Evolutionary conservation across 2,113 vertebrate species (phyloP).

Genomic region (Leucopsar rothschildi): DNA sequence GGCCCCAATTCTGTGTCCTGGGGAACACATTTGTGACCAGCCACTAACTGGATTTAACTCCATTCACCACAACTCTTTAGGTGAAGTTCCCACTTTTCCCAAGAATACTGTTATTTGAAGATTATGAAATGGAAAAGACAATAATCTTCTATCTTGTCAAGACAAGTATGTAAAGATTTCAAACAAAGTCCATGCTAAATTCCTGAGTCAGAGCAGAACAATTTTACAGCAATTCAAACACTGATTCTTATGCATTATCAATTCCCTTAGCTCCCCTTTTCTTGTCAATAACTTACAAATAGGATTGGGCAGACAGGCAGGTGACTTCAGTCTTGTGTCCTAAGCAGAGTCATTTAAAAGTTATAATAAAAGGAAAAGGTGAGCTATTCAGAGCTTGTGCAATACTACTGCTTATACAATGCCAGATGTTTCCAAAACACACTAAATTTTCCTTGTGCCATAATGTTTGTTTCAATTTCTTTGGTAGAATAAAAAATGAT

Average conservation of each 20-base stretch:
- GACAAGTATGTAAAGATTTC: neutral
- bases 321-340: neutral
- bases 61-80: neutral
- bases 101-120: neutral
- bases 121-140: neutral
- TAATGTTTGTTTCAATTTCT: neutral
- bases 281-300: neutral
- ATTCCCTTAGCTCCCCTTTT: neutral
- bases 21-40: neutral
- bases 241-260: neutral
- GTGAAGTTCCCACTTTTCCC: neutral
- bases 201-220: neutral
- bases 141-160: neutral
- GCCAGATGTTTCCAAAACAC: neutral
- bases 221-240: neutral
- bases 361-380: neutral
- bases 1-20: accelerated
- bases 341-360: neutral
- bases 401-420: neutral
- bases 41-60: neutral
- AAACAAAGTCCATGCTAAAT: neutral
- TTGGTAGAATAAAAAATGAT: neutral
- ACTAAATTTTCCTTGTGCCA: neutral
- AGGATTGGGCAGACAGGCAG: neutral
- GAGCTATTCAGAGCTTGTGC: neutral